Percentiles rank a stretch among this genome's conserved stretches.
These are phyloP conservation scores for Pseudoips prasinana DNA, from an alignment of 2,888 invertebrate species.

Conservation along the genomic window DNA sequence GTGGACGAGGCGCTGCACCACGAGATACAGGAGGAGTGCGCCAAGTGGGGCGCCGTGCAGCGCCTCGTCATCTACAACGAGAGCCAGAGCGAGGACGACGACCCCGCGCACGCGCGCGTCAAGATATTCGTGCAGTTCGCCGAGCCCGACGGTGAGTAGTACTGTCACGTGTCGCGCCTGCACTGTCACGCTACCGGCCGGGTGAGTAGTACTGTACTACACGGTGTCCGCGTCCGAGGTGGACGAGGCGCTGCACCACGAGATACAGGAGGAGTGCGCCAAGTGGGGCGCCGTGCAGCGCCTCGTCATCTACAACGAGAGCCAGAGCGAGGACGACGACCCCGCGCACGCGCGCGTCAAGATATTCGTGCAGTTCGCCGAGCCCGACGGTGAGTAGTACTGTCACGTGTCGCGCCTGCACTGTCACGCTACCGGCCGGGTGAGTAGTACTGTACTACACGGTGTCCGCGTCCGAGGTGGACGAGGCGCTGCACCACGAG, in stretches of 20 bases:
- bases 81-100: constrained; percentile 93
- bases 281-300: constrained; percentile 95
- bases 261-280: constrained; percentile 79
- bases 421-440: background rate
- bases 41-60: constrained; percentile 94
- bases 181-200: background rate
- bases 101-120: constrained; percentile 93
- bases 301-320: constrained; percentile 98
- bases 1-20: constrained; percentile 89
- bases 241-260: constrained; percentile 89
- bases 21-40: constrained; percentile 75
- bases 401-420: background rate
- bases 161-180: background rate
- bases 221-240: constrained; percentile 44
- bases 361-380: constrained; percentile 97
- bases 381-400: constrained; percentile 55
- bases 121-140: constrained; percentile 99
- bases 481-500: constrained; percentile 87
- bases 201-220: constrained; percentile 43
- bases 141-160: constrained; percentile 61
- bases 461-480: constrained; percentile 63
- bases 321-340: constrained; percentile 93
- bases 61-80: constrained; percentile 98
- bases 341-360: constrained; percentile 96
- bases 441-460: too few species aligned